phyloP scores from a whole-genome alignment of 92 coral and sea anemone genomes.

The Anthopleura xanthogrammica region DNA sequence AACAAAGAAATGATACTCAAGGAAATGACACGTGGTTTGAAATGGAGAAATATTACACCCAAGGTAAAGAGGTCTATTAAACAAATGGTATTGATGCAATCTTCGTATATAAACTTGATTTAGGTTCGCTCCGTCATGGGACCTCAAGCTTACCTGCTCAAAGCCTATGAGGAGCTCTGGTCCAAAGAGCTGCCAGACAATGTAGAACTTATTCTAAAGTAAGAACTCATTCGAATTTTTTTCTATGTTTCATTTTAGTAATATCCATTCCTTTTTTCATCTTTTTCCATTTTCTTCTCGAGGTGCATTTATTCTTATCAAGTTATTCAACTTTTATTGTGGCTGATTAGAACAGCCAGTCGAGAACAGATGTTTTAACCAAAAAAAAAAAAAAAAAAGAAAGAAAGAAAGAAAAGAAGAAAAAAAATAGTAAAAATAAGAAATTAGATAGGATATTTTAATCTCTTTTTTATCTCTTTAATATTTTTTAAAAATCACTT shows the following conservation, averaged over 20 bases:
- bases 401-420: too few relatives aligned
- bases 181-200: slow-evolving; percentile 71
- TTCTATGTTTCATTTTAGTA: background rate
- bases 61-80: too few relatives aligned
- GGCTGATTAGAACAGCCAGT: too few relatives aligned
- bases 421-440: too few relatives aligned
- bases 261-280: background rate
- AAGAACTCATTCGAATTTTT: background rate
- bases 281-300: background rate
- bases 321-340: background rate
- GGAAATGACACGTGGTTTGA: too few relatives aligned
- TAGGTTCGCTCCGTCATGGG: slow-evolving; percentile 93
- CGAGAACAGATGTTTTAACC: too few relatives aligned
- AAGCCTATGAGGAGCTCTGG: slow-evolving; percentile 89
- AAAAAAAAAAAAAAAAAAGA: too few relatives aligned
- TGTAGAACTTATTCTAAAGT: slow-evolving; percentile 80
- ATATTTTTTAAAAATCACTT: too few relatives aligned
- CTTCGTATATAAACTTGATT: background rate
- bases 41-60: too few relatives aligned
- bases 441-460: too few relatives aligned
- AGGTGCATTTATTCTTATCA: background rate
- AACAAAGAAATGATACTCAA: too few relatives aligned
- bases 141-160: slow-evolving; percentile 88
- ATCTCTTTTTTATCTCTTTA: too few relatives aligned
- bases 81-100: background rate